These are phyloP conservation scores for Typhlichthys eigenmanni DNA, from an alignment of 2,797 vertebrate species.

Conservation along the genomic window DNA sequence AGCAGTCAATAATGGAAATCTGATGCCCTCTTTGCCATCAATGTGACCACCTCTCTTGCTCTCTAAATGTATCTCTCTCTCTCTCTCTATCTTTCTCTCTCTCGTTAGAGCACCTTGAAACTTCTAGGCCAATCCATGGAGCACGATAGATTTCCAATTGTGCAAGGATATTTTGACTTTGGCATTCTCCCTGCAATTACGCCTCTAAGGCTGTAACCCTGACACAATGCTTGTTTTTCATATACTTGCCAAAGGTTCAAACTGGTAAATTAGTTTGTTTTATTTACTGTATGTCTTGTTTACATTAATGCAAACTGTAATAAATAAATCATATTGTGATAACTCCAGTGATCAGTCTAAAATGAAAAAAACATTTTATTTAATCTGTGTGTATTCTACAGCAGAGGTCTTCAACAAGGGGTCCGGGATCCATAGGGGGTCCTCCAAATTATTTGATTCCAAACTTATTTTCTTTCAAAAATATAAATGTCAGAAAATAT, in stretches of 20 bases:
- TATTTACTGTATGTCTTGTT: not conserved
- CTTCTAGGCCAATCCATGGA: conserved; percentile 77
- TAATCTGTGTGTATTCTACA: too few species aligned
- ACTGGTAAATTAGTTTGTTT: not conserved
- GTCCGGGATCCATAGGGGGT: too few species aligned
- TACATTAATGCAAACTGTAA: too few species aligned
- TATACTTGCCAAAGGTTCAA: conserved; percentile 21
- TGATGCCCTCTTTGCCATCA: conserved; percentile 91
- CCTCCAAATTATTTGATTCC: too few species aligned
- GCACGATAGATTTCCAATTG: conserved; percentile 75
- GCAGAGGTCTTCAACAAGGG: too few species aligned
- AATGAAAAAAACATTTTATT: too few species aligned
- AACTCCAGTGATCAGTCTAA: too few species aligned
- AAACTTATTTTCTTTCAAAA: too few species aligned
- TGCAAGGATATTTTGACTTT: conserved; percentile 69
- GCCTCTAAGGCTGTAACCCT: conserved; percentile 41
- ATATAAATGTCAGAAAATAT: too few species aligned
- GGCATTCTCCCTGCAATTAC: conserved; percentile 66
- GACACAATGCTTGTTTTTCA: conserved; percentile 27
- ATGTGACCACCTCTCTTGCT: conserved; percentile 82
- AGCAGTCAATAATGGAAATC: conserved; percentile 98
- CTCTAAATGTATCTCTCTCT: conserved; percentile 72
- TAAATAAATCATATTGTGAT: too few species aligned
- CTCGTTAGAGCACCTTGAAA: conserved; percentile 86
- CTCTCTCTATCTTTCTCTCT: conserved; percentile 40